Conservation (phyloP, 2,888 invertebrate genomes). For the Dioctria rufipes region DNA sequence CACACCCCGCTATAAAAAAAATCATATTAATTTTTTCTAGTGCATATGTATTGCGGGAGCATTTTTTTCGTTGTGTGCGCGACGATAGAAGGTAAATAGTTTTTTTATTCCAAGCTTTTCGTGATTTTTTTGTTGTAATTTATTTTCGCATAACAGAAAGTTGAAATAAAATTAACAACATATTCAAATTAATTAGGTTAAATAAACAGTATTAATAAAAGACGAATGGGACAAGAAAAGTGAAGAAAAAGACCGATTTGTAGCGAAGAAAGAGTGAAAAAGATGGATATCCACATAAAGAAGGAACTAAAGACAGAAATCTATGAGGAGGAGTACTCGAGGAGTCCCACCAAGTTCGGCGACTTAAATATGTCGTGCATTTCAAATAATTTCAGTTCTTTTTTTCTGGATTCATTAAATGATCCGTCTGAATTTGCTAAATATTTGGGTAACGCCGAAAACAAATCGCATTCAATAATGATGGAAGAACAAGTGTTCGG, state of each 20-base stretch:
- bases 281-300: conserved; percentile 57
- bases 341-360: conserved; percentile 46
- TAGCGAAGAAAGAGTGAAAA: conserved; percentile 47
- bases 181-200: conserved; percentile 56
- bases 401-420: conserved; percentile 70
- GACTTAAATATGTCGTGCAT: conserved; percentile 69
- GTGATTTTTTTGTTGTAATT: conserved; percentile 62
- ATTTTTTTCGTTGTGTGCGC: conserved; percentile 58
- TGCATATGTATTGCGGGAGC: conserved; percentile 45
- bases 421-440: conserved; percentile 71
- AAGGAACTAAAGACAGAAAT: conserved; percentile 57
- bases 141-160: conserved; percentile 55
- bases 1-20: conserved; percentile 60
- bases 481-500: conserved; percentile 65
- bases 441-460: conserved; percentile 70
- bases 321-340: conserved; percentile 51
- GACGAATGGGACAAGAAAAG: conserved; percentile 43
- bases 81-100: conserved; percentile 62
- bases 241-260: conserved; percentile 14
- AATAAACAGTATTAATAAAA: conserved; percentile 46
- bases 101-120: conserved; percentile 61
- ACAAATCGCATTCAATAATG: conserved; percentile 66
- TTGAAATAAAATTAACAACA: conserved; percentile 47
- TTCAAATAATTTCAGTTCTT: conserved; percentile 71
- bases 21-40: conserved; percentile 50